Evolutionary conservation across 2,888 invertebrate genomes (phyloP).

Genomic region (Cephus nigrinus): DNA sequence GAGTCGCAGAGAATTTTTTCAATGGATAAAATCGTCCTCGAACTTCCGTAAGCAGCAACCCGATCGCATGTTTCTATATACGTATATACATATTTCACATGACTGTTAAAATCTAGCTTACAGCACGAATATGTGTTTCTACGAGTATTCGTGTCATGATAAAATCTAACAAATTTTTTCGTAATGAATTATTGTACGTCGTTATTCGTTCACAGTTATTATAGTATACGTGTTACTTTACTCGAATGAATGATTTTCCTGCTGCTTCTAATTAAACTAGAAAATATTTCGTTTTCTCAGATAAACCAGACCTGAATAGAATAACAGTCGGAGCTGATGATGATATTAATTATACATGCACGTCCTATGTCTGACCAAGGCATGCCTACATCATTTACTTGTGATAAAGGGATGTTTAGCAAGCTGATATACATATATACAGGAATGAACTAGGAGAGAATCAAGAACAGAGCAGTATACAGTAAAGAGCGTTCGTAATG

Average conservation of each 20-base stretch:
- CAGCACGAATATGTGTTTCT: neutral
- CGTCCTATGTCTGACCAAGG: conserved; percentile 48
- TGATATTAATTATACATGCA: conserved; percentile 60
- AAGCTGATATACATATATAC: neutral
- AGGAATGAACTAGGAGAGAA: neutral
- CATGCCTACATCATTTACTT: conserved; percentile 26
- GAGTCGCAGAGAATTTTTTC: neutral
- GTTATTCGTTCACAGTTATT: neutral
- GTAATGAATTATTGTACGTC: neutral
- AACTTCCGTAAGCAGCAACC: neutral
- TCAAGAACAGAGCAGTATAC: neutral
- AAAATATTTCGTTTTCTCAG: neutral
- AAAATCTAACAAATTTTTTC: neutral
- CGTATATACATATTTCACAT: neutral
- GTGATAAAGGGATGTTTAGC: conserved; percentile 45
- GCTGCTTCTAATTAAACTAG: neutral
- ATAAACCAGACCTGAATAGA: neutral
- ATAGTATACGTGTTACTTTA: neutral
- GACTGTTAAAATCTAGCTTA: neutral
- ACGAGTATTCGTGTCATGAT: neutral
- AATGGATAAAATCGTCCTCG: neutral
- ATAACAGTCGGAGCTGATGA: neutral
- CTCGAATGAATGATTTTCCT: neutral
- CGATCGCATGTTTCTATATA: neutral
- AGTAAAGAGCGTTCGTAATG: neutral